Percentiles rank a stretch among this genome's conserved stretches.
Evolutionary conservation across 1,140 invertebrate genomes (phyloP).

Genomic region (Holotrichia oblita): DNA sequence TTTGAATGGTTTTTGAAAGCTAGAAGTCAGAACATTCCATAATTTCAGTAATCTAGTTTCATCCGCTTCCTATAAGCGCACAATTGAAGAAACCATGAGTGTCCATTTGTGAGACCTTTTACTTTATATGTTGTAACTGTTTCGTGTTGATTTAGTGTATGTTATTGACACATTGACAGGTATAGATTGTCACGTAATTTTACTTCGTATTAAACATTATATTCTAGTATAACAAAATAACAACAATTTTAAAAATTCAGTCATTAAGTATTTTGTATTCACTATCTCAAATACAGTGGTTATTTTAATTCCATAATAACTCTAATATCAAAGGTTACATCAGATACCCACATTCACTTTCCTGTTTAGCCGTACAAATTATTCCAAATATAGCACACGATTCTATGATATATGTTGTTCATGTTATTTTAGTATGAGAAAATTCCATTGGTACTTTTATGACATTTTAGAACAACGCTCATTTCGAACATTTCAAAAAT

Average conservation of each 20-base stretch:
- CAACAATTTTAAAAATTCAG: neutral
- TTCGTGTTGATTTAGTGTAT: no score
- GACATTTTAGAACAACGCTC: neutral
- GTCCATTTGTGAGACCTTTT: no score
- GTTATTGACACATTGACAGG: no score
- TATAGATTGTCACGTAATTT: neutral
- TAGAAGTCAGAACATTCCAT: no score
- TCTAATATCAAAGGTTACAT: constrained; percentile 2
- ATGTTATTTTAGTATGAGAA: neutral
- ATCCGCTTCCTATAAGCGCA: no score
- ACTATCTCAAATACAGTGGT: neutral
- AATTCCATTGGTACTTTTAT: neutral
- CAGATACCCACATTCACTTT: neutral
- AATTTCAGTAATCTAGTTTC: no score
- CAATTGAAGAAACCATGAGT: no score
- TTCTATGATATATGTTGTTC: neutral
- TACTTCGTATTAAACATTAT: neutral
- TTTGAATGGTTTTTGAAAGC: no score
- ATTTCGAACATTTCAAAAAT: neutral
- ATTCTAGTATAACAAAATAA: neutral
- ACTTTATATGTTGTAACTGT: no score
- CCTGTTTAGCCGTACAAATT: neutral
- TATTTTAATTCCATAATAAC: neutral
- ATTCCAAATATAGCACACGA: neutral
- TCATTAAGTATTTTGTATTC: neutral